Percentiles rank a stretch among this genome's conserved stretches.
Conservation (phyloP, 2,888 invertebrate genomes). For the Ennomos quercinarius region DNA sequence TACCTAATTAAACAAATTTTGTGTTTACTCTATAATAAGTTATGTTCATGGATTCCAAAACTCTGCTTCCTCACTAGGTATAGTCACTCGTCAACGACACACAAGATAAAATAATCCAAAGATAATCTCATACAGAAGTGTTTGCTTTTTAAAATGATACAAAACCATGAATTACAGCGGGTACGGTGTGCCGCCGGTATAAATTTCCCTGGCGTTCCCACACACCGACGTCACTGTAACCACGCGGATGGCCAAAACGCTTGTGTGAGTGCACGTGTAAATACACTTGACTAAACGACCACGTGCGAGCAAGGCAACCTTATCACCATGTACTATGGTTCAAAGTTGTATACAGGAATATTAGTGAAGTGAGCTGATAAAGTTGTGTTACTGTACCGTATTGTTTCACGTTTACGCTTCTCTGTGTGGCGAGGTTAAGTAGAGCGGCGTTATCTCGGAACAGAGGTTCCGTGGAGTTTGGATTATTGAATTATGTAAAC, state of each 20-base stretch:
- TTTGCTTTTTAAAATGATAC: constrained; percentile 76
- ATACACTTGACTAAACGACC: constrained; percentile 48
- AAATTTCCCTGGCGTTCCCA: constrained; percentile 81
- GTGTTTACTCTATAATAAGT: no score
- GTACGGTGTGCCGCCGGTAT: constrained; percentile 53
- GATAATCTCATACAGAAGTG: constrained; percentile 67
- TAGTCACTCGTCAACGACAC: constrained; percentile 44
- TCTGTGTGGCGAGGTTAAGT: constrained; percentile 85
- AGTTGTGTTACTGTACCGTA: constrained; percentile 81
- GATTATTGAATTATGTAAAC: constrained; percentile 54
- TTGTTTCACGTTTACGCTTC: constrained; percentile 84
- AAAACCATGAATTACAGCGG: constrained; percentile 78
- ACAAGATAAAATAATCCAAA: constrained; percentile 64
- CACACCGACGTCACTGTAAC: constrained; percentile 68
- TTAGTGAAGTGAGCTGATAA: constrained; percentile 59
- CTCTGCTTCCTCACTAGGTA: constrained; percentile 30
- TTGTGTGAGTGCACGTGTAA: constrained; percentile 70
- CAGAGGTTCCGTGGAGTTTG: constrained; percentile 79
- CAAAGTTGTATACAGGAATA: constrained; percentile 41
- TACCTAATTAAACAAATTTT: no score
- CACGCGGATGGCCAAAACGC: constrained; percentile 57
- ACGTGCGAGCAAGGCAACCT: constrained; percentile 43
- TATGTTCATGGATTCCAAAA: constrained; percentile 1
- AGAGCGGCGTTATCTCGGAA: constrained; percentile 84
- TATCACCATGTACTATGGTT: constrained; percentile 50